Base-by-base conservation (phyloP, 2,113 vertebrate genomes). In the Aleadryas rufinucha region DNA sequence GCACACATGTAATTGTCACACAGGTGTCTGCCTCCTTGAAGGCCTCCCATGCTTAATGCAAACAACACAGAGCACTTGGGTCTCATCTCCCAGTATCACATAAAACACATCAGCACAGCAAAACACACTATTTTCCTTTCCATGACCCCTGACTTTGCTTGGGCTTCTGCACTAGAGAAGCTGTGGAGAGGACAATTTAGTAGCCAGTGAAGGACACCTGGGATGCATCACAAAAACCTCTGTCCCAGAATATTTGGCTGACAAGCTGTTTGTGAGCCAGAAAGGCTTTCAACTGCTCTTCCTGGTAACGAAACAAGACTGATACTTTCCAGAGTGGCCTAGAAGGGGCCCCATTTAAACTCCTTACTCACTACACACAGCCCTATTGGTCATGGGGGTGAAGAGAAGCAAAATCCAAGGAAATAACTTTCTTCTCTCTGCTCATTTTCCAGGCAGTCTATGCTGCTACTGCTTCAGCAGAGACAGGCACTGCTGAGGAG, bases 281-380 rank as follows among this genome's bases (percentile, higher is more conserved):
- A 71, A 78, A 37, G 63, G 72, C 93, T 91, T 60, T 90, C 79
- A 94, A 83, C 14, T 63, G 39, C 39, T 71, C n/a, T 15, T 86
- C 39, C 66, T 86, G 31, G 37, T 84, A 70, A 87, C 0, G 1
- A 70, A 80, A 79, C 0, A 11, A 65, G 61, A 65, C n/a, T 89
- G 75, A 23, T 59, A 28, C 39, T 56, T 78, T 90, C 74, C 79
- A 90, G 42, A 86, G 2, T 81, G 64, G 56, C 44, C 47, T 70
- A 33, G 17, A 9, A 78, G 42, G 11, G 44, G 35, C 37, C 15
- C 13, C 24, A 23, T 53, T 84, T 54, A n/a, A 71, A 68, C 21
- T 65, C 42, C 56, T 74, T 54, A 56, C 41, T 84, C 37, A 21
- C 54, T 41, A 42, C 33, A 45, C 6, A 3, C 37, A 93, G 21